phyloP scores from a whole-genome alignment of 2,888 invertebrate species.

The Taphrorychus bicolor region DNA sequence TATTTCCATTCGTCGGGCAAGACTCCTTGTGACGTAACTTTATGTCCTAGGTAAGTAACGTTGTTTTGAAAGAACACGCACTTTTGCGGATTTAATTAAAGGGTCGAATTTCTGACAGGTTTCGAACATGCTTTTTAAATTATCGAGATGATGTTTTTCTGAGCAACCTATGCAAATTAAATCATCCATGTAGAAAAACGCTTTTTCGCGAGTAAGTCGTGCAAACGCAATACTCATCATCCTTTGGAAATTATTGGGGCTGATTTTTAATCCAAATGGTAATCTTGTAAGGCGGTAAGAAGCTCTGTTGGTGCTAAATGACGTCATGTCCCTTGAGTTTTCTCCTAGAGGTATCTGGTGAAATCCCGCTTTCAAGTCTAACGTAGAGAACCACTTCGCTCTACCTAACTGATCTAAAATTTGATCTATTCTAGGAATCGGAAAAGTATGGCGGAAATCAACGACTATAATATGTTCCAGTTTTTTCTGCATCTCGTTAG shows the following conservation, averaged over 20 bases:
- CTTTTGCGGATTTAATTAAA: slow-evolving; percentile 34
- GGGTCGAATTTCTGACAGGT: slow-evolving; percentile 17
- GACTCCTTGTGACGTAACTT: no score
- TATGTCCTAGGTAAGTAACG: no score
- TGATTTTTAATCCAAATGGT: slow-evolving; percentile 43
- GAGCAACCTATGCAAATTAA: slow-evolving; percentile 43
- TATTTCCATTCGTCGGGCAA: no score
- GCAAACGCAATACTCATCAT: slow-evolving; percentile 47
- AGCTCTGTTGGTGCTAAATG: slow-evolving; percentile 40
- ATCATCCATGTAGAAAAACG: slow-evolving; percentile 46
- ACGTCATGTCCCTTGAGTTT: slow-evolving; percentile 33
- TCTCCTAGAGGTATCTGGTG: background rate
- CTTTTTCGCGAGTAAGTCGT: slow-evolving; percentile 37
- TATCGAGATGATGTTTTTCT: slow-evolving; percentile 34
- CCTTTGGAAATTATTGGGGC: slow-evolving; percentile 44
- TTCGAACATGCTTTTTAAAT: slow-evolving; percentile 9
- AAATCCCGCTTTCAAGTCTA: background rate
- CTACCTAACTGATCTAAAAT: background rate
- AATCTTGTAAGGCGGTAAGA: slow-evolving; percentile 42
- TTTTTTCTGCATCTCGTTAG: no score
- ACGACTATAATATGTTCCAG: no score
- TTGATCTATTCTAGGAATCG: background rate
- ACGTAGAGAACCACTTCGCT: background rate
- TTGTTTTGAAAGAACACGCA: no score
- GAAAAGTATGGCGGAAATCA: no score